phyloP scores from a whole-genome alignment of 1,140 invertebrate genomes.

The Ditylenchus dipsaci region DNA sequence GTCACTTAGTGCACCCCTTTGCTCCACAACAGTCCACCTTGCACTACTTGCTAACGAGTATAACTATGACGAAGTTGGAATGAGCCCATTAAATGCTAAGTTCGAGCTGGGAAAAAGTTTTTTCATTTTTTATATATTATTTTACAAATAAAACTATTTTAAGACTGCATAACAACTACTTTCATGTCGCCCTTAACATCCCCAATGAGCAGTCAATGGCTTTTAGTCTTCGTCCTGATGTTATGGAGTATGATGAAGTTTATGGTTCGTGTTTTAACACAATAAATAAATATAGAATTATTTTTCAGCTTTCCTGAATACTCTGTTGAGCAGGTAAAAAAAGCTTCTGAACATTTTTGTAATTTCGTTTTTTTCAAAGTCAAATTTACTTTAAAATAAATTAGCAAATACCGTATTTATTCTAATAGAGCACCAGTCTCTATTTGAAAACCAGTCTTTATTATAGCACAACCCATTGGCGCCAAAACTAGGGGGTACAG shows the following conservation, averaged over 20 bases:
- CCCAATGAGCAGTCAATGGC: conserved; percentile 55
- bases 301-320: conserved; percentile 58
- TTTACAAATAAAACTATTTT: conserved; percentile 18
- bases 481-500: too few relatives aligned
- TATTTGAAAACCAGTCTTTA: too few relatives aligned
- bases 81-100: conserved; percentile 53
- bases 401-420: too few relatives aligned
- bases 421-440: too few relatives aligned
- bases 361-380: too few relatives aligned
- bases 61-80: conserved; percentile 60
- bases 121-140: conserved; percentile 17
- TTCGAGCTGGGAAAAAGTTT: conserved; percentile 18
- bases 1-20: conserved; percentile 51
- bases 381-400: too few relatives aligned
- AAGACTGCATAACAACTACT: conserved; percentile 14
- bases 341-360: too few relatives aligned
- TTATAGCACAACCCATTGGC: too few relatives aligned
- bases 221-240: conserved; percentile 59
- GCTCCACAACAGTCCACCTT: conserved; percentile 60
- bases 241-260: conserved; percentile 60
- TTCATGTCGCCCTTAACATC: conserved; percentile 58
- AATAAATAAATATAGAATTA: too few relatives aligned
- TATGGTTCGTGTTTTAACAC: conserved; percentile 11
- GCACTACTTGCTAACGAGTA: conserved; percentile 59
- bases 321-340: conserved; percentile 45